Base-by-base conservation (phyloP, 2,888 invertebrate species). In the Drosophila subsilvestris region DNA sequence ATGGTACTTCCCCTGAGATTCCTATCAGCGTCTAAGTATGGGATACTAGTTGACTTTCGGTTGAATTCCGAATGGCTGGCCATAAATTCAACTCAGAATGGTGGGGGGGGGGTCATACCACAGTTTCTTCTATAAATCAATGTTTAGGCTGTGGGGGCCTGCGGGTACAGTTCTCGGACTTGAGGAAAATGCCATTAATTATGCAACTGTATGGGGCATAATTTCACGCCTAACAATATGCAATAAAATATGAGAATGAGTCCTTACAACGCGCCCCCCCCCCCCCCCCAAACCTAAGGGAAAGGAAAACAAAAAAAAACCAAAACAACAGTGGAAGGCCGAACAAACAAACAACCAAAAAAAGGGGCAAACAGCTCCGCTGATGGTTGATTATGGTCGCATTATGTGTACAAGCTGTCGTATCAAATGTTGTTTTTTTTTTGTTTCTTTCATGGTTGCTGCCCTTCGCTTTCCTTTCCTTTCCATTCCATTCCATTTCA, bases 141-240 rank as follows among this genome's bases (percentile, higher is more conserved):
- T 47, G 62, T 12, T 5, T 4, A 8, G 20, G 12, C 32, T 32
- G 32, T 12, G 32, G 10, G 10, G 6, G 17, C 12, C 56, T n/a
- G 17, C 12, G n/a, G 37, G 44, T 7, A 4, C 18, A 42, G 18
- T 20, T 29, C 22, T 25, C 27, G 17, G 2, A 18, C 12, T 14
- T 57, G 22, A n/a, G 32, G 27, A 18, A 61, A 68, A 59, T 69
- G 60, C 8, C 67, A 81, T 82, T 86, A 87, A 85, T 87, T 76
- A 79, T 75, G 87, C 59, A 63, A 74, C 56, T 66, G 71, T 71
- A 68, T 65, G 75, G 56, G 62, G 67, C 53, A 55, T 71, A 55
- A 65, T 78, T 84, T 86, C 71, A 78, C 86, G 86, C 84, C 84
- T 74, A 74, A 78, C 67, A 83, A 70, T 76, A 78, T 76, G 86